Evolutionary conservation across 2,797 vertebrate species (phyloP).

Genomic region (Macropodus opercularis): DNA sequence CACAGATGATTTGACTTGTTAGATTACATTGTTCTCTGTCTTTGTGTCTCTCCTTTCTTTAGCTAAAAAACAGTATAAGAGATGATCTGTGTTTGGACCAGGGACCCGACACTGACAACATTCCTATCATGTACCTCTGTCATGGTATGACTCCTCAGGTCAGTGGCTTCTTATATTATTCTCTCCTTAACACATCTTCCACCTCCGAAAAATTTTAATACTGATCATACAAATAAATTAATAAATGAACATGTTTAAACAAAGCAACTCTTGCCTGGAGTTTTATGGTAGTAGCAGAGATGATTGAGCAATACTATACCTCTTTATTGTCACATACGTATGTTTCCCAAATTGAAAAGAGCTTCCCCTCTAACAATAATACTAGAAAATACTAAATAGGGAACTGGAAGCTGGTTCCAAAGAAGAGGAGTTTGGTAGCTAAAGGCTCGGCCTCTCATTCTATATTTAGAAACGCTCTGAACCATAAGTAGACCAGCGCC

Average conservation of each 20-base stretch:
- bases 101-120: slow-evolving; percentile 92
- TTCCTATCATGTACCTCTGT: slow-evolving; percentile 95
- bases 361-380: no score
- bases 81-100: slow-evolving; percentile 95
- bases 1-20: no score
- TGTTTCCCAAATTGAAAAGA: not conserved
- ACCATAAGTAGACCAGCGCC: no score
- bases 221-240: not conserved
- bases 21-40: no score
- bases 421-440: no score
- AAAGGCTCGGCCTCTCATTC: no score
- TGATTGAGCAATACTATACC: not conserved
- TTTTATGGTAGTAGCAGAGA: slow-evolving; percentile 4
- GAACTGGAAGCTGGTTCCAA: no score
- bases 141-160: slow-evolving; percentile 97
- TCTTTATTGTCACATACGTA: slow-evolving; percentile 3
- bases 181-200: not conserved
- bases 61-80: slow-evolving; percentile 94
- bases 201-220: not conserved
- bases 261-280: slow-evolving; percentile 5
- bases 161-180: slow-evolving; percentile 59
- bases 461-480: no score
- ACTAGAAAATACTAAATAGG: no score
- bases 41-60: slow-evolving; percentile 1
- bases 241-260: slow-evolving; percentile 15